Conservation (phyloP, 2,113 vertebrate genomes). For the Hippoglossus stenolepis region DNA sequence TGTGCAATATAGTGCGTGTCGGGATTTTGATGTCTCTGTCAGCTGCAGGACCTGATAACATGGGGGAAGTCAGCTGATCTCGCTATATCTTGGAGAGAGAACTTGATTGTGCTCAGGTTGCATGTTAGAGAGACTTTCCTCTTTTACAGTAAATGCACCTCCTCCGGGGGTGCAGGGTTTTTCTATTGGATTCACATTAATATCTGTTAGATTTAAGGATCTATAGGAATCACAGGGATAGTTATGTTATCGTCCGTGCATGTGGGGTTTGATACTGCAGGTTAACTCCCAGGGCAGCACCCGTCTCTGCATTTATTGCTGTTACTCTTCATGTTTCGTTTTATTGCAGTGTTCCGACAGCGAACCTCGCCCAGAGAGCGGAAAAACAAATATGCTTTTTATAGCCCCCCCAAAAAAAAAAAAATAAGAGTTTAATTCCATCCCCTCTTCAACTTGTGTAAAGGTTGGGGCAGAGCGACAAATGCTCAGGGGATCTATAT, state of each 20-base stretch:
- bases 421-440: conserved; percentile 32
- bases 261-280: conserved; percentile 19
- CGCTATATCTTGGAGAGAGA: neutral
- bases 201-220: conserved; percentile 11
- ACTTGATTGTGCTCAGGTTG: neutral
- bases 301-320: conserved; percentile 30
- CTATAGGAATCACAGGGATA: neutral
- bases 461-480: conserved; percentile 39
- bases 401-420: conserved; percentile 24
- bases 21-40: conserved; percentile 58
- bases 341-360: conserved; percentile 6
- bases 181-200: neutral
- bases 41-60: conserved; percentile 35
- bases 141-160: neutral
- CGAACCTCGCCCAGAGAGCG: neutral
- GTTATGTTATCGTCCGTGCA: conserved; percentile 8
- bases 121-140: neutral
- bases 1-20: conserved; percentile 46
- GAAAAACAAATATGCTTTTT: conserved; percentile 43
- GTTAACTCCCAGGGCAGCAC: conserved; percentile 16
- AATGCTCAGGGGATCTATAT: conserved; percentile 52
- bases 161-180: neutral
- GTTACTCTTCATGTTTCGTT: conserved; percentile 31
- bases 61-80: neutral
- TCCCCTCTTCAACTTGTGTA: conserved; percentile 24